These are phyloP conservation scores for Tuberolachnus salignus DNA, from an alignment of 2,888 invertebrate species.

Conservation along the genomic window DNA sequence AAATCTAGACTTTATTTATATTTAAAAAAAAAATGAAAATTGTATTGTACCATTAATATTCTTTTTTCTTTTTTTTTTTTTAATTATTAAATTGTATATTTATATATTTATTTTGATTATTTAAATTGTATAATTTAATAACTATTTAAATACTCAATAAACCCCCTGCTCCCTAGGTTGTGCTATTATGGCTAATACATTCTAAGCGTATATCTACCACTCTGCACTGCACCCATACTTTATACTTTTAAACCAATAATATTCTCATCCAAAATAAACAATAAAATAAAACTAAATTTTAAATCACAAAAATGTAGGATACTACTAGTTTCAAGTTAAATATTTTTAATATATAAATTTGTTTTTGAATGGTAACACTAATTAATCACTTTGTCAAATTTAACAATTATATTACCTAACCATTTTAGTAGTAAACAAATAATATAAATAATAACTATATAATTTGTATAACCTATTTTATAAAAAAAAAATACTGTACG, in stretches of 20 bases:
- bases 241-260: neutral
- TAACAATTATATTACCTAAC: conserved; percentile 19
- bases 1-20: no score
- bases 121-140: neutral
- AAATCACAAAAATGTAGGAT: conserved; percentile 40
- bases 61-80: no score
- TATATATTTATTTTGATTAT: neutral
- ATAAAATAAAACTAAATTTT: conserved; percentile 21
- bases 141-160: neutral
- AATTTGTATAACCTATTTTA: conserved; percentile 20
- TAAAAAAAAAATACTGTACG: neutral
- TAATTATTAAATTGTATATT: no score
- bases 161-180: neutral
- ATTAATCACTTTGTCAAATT: conserved; percentile 53
- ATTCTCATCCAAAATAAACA: conserved; percentile 6
- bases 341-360: conserved; percentile 4
- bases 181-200: neutral
- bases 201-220: neutral
- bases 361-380: conserved; percentile 49
- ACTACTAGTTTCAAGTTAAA: conserved; percentile 25
- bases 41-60: no score
- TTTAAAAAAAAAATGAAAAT: no score
- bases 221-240: neutral
- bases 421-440: no score
- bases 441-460: conserved; percentile 16